phyloP scores from a whole-genome alignment of 2,113 vertebrate species.

The Brachypteracias leptosomus region DNA sequence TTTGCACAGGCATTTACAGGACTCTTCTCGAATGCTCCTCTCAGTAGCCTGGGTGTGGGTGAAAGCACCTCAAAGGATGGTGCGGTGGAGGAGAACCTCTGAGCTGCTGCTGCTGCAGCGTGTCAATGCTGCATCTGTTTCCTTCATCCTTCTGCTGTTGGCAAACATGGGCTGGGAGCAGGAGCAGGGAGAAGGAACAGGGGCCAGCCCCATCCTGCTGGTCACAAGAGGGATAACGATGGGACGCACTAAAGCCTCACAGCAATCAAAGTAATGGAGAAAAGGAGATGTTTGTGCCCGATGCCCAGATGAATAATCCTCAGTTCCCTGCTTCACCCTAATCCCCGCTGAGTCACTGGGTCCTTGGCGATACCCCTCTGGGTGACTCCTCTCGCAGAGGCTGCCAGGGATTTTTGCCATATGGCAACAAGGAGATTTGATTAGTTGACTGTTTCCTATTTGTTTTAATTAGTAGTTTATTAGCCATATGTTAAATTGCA shows the following conservation, averaged over 20 bases:
- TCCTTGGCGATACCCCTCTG: neutral
- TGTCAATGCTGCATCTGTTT: rapidly evolving
- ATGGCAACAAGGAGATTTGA: slow-evolving; percentile 41
- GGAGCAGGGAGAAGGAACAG: neutral
- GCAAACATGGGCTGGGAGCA: neutral
- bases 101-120: neutral
- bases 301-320: neutral
- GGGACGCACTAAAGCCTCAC: neutral
- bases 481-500: slow-evolving; percentile 61
- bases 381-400: neutral
- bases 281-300: neutral
- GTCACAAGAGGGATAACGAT: rapidly evolving
- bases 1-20: neutral
- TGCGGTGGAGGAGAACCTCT: neutral
- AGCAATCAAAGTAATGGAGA: neutral
- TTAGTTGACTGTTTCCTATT: slow-evolving; percentile 64
- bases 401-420: slow-evolving; percentile 60
- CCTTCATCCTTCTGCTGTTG: neutral
- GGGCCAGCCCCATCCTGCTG: neutral
- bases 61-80: neutral
- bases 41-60: neutral
- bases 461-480: slow-evolving; percentile 63
- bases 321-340: neutral
- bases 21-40: rapidly evolving
- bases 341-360: neutral